Conservation (phyloP, 35 echinoderm and acorn worm species). For the Anneissia japonica region DNA sequence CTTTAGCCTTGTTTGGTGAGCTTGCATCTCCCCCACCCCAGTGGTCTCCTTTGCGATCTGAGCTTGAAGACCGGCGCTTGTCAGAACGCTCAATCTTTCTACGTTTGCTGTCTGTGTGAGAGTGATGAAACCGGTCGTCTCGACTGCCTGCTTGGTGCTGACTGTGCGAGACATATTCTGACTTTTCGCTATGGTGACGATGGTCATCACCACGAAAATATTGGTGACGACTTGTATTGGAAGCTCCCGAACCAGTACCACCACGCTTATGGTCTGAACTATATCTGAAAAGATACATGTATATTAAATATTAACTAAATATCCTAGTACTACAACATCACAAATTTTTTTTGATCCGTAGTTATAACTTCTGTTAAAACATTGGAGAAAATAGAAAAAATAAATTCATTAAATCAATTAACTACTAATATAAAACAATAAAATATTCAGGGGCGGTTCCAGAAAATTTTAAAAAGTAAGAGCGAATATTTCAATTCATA, state of each 20-base stretch:
- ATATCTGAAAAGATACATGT: conserved; percentile 21
- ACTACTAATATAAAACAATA: too few species aligned
- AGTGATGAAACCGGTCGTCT: conserved; percentile 55
- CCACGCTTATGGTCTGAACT: conserved; percentile 32
- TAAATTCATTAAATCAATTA: too few species aligned
- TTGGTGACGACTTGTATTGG: neutral
- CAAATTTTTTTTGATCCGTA: too few species aligned
- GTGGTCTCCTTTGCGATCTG: conserved; percentile 15
- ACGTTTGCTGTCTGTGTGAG: conserved; percentile 47
- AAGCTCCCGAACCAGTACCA: neutral
- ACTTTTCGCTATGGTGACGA: conserved; percentile 32
- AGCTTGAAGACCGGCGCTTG: neutral
- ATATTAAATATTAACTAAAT: too few species aligned
- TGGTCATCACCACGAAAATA: conserved; percentile 19
- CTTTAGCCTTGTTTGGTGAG: neutral
- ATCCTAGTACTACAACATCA: too few species aligned
- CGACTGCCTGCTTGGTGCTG: conserved; percentile 43
- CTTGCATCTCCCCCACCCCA: conserved; percentile 13
- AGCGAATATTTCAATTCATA: too few species aligned
- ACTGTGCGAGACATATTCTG: conserved; percentile 37
- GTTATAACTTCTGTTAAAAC: too few species aligned
- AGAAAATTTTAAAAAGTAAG: too few species aligned
- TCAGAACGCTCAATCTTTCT: conserved; percentile 27
- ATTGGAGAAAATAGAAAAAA: too few species aligned
- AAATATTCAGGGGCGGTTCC: too few species aligned